phyloP scores from a whole-genome alignment of 1,140 invertebrate genomes.

The Drosophila hydei region DNA sequence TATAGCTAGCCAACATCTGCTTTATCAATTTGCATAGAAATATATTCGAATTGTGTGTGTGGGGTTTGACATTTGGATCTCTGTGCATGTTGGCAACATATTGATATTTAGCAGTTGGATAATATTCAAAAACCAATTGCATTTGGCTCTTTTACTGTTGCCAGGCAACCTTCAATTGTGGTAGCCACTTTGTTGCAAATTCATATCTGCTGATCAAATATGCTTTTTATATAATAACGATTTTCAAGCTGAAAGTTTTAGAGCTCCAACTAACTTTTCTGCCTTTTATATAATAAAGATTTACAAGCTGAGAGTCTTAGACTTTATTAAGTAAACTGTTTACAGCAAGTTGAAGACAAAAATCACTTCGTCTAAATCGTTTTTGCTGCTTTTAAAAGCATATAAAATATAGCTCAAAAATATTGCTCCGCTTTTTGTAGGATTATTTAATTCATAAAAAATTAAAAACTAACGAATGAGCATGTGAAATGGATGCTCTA shows the following conservation, averaged over 20 bases:
- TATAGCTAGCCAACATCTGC: neutral
- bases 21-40: constrained; percentile 25
- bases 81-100: neutral
- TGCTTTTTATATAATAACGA: neutral
- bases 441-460: no score
- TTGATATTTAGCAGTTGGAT: constrained; percentile 11
- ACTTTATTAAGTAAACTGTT: no score
- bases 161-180: neutral
- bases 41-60: neutral
- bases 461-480: no score
- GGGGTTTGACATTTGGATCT: neutral
- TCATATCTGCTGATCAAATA: neutral
- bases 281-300: no score
- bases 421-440: no score
- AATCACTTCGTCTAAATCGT: no score
- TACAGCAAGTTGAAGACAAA: no score
- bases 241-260: no score
- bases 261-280: no score
- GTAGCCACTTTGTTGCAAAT: neutral
- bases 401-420: no score
- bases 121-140: constrained; percentile 11
- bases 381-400: no score
- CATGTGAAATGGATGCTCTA: neutral
- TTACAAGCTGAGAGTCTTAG: no score
- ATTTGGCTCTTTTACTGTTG: constrained; percentile 12